Percentiles rank a stretch among this genome's conserved stretches.
Evolutionary conservation across 2,888 invertebrate genomes (phyloP).

Genomic region (Pammene aurita): DNA sequence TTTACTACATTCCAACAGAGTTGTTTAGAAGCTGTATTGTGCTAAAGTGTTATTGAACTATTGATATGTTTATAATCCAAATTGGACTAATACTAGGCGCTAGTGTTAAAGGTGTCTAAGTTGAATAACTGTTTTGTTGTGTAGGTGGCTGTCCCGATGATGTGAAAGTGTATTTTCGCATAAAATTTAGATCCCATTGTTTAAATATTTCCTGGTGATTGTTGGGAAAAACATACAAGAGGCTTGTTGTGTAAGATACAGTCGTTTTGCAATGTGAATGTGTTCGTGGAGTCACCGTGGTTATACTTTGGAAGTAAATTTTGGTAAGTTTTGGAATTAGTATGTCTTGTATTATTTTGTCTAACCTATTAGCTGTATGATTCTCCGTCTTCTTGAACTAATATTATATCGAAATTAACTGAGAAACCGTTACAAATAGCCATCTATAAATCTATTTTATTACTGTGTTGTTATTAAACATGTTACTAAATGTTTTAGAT

Average conservation of each 20-base stretch:
- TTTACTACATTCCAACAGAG: slow-evolving; percentile 53
- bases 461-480: slow-evolving; percentile 16
- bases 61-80: slow-evolving; percentile 43
- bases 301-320: slow-evolving; percentile 45
- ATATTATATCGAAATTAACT: not conserved
- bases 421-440: not conserved
- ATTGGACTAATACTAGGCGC: slow-evolving; percentile 26
- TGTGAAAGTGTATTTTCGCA: slow-evolving; percentile 82
- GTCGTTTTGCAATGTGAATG: slow-evolving; percentile 58
- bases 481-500: not conserved
- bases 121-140: slow-evolving; percentile 75
- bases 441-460: not conserved
- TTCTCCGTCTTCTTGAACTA: not conserved
- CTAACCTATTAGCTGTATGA: not conserved
- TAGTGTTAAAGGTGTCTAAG: slow-evolving; percentile 16
- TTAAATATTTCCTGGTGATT: slow-evolving; percentile 72
- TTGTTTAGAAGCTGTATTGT: slow-evolving; percentile 50
- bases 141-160: slow-evolving; percentile 79
- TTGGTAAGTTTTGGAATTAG: slow-evolving; percentile 47
- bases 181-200: slow-evolving; percentile 82
- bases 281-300: slow-evolving; percentile 30
- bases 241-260: slow-evolving; percentile 62
- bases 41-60: slow-evolving; percentile 47
- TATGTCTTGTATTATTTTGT: slow-evolving; percentile 4
- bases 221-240: slow-evolving; percentile 66